Conservation (phyloP, 2,888 invertebrate genomes). For the Chloroclysta siterata region DNA sequence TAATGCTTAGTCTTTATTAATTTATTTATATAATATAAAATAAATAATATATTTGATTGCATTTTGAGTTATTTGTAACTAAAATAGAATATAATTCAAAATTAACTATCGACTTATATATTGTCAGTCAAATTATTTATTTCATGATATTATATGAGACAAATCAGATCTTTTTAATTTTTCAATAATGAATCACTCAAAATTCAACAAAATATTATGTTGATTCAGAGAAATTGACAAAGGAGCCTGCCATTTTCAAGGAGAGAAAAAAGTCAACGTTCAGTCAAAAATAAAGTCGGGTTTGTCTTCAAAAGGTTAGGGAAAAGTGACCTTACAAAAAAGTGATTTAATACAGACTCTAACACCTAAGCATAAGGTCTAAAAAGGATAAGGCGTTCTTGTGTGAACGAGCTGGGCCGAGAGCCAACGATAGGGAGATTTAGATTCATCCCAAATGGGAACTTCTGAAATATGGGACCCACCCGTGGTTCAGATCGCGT, state of each 20-base stretch:
- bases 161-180: no score
- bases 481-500: conserved; percentile 57
- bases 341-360: conserved; percentile 21
- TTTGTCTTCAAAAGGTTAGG: conserved; percentile 51
- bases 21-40: no score
- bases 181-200: no score
- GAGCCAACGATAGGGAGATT: conserved; percentile 70
- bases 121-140: no score
- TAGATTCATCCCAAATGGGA: conserved; percentile 64
- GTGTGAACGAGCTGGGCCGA: conserved; percentile 51
- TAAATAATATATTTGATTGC: no score
- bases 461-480: conserved; percentile 62
- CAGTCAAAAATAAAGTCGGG: conserved; percentile 20
- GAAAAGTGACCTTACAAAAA: conserved; percentile 53
- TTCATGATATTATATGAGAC: no score
- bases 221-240: neutral
- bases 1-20: no score
- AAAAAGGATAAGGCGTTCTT: conserved; percentile 25
- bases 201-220: no score
- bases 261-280: neutral
- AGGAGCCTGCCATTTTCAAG: neutral
- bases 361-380: conserved; percentile 27
- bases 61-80: no score
- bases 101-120: no score
- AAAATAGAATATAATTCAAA: no score